Percentiles rank a stretch among this genome's conserved stretches.
These are phyloP conservation scores for Turnix velox DNA, from an alignment of 2,113 vertebrate genomes.

Conservation along the genomic window DNA sequence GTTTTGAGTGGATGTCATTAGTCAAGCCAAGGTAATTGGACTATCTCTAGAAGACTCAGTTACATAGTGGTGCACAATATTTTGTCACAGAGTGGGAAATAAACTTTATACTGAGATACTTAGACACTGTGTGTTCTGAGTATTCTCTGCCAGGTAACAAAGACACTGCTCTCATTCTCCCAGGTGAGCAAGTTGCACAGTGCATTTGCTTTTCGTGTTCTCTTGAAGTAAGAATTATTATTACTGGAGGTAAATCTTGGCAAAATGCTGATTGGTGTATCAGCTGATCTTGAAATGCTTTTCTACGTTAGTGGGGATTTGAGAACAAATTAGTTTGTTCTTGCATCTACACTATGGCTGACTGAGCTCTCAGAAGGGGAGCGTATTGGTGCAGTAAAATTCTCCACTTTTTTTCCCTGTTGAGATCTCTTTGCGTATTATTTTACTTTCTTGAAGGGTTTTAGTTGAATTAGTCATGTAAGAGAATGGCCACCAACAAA, in stretches of 20 bases:
- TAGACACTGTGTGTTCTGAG: background rate
- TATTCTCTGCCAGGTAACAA: background rate
- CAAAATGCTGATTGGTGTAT: background rate
- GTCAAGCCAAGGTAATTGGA: background rate
- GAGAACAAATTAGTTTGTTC: background rate
- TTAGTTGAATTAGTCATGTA: background rate
- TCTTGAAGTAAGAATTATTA: background rate
- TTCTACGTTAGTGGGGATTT: background rate
- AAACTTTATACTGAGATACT: background rate
- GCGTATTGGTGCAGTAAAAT: background rate
- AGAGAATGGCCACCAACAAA: background rate
- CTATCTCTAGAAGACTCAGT: fast-evolving
- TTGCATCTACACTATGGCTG: background rate
- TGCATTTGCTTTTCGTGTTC: background rate
- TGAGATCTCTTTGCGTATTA: background rate
- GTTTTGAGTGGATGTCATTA: background rate
- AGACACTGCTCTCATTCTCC: background rate
- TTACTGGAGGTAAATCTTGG: background rate
- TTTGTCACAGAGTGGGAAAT: background rate
- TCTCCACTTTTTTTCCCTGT: background rate
- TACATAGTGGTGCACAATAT: background rate
- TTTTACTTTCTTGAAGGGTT: background rate
- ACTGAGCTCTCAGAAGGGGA: fast-evolving
- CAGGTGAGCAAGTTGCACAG: background rate
- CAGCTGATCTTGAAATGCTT: background rate